A percentile compares a stretch with the other conserved stretches of the same genome.
Conservation (phyloP, 2,113 vertebrate genomes). For the Pongo abelii region DNA sequence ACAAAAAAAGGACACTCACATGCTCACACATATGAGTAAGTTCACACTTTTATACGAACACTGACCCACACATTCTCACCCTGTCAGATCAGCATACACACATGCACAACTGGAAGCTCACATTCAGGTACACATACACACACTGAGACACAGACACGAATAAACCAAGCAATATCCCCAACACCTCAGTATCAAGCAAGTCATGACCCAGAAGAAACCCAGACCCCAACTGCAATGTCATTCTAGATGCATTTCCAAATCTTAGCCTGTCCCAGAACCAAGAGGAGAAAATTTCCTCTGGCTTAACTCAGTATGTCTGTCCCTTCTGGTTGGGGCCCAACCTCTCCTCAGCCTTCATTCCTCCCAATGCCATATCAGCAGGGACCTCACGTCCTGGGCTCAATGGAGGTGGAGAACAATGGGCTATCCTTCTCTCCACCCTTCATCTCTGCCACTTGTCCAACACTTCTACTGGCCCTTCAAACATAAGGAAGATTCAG, state of each 20-base stretch:
- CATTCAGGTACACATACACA: not conserved
- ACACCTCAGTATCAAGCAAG: conserved; percentile 5
- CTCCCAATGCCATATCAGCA: not conserved
- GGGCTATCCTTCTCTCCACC: not conserved
- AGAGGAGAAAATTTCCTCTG: not conserved
- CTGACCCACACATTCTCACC: not conserved
- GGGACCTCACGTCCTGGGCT: not conserved
- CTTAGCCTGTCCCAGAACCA: not conserved
- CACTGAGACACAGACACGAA: not conserved
- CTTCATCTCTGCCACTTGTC: not conserved
- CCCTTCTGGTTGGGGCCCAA: not conserved
- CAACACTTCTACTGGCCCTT: not conserved
- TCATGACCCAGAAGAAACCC: not conserved
- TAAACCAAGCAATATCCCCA: conserved; percentile 16
- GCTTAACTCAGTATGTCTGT: not conserved
- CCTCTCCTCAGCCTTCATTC: not conserved
- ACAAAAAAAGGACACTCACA: not conserved
- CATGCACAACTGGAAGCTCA: not conserved
- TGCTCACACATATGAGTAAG: not conserved
- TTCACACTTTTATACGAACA: conserved; percentile 10
- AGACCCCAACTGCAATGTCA: not conserved
- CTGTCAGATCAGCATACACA: not conserved
- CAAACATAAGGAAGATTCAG: not conserved
- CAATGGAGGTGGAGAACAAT: not conserved
- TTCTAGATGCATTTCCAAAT: not conserved